phyloP scores from a whole-genome alignment of 1,140 invertebrate genomes.

The Drosophila miranda region DNA sequence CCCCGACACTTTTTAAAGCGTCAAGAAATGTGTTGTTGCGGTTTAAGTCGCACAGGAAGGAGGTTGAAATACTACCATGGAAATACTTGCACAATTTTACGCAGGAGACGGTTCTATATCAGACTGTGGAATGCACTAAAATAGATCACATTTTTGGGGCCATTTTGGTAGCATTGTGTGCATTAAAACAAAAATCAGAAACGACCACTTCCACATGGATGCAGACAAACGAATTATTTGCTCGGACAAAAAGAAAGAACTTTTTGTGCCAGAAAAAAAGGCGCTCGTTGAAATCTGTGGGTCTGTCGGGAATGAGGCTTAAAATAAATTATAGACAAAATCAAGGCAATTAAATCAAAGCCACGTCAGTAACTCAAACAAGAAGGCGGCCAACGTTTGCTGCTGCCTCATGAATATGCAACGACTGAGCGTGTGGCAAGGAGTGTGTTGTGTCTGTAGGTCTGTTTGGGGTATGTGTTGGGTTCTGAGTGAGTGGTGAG shows the following conservation, averaged over 20 bases:
- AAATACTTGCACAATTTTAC: conserved; percentile 49
- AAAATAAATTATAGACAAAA: conserved; percentile 77
- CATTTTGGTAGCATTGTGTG: too few relatives aligned
- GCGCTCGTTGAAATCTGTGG: conserved; percentile 7
- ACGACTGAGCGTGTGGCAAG: conserved; percentile 51
- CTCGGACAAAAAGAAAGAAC: neutral
- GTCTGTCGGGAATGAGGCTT: conserved; percentile 25
- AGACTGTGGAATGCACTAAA: neutral
- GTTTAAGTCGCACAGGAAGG: conserved; percentile 15
- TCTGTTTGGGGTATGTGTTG: neutral
- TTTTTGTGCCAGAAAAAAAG: neutral
- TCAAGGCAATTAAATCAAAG: conserved; percentile 76
- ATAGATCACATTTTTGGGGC: neutral
- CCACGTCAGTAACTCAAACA: conserved; percentile 75
- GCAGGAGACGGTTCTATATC: conserved; percentile 7
- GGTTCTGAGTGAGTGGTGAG: conserved; percentile 9
- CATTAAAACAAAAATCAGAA: neutral
- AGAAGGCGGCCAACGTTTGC: conserved; percentile 36
- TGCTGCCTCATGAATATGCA: conserved; percentile 72
- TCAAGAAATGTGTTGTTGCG: conserved; percentile 62
- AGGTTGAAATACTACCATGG: neutral
- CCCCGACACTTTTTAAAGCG: conserved; percentile 66
- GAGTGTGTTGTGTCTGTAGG: conserved; percentile 23
- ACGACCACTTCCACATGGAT: conserved; percentile 1
- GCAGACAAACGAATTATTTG: conserved; percentile 42